These are phyloP conservation scores for Drosophila prostipennis DNA, from an alignment of 2,888 invertebrate genomes.

Conservation along the genomic window DNA sequence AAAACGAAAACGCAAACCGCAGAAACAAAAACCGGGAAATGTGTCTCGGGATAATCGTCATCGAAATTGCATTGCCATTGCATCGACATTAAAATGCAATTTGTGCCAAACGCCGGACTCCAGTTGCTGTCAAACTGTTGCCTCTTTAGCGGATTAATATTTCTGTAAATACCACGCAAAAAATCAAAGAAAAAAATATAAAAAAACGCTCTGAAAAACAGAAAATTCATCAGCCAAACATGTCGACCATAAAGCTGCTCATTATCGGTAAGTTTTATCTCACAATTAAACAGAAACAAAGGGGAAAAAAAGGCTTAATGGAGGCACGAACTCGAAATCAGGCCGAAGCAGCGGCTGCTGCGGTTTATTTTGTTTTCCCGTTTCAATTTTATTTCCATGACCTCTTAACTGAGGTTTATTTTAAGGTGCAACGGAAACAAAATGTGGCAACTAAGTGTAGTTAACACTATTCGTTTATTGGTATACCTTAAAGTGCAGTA, in stretches of 20 bases:
- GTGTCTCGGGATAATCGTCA: constrained; percentile 32
- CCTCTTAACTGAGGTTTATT: constrained; percentile 3
- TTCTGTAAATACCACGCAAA: constrained; percentile 32
- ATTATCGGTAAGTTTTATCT: constrained; percentile 82
- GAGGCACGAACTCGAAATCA: constrained; percentile 14
- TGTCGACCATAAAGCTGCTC: constrained; percentile 78
- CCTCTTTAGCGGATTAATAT: constrained; percentile 35
- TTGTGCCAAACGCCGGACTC: constrained; percentile 33
- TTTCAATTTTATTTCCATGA: constrained; percentile 12
- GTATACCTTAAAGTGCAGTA: neutral
- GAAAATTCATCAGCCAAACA: constrained; percentile 46
- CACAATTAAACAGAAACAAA: constrained; percentile 70
- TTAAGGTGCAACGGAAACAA: neutral
- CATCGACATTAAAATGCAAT: constrained; percentile 73
- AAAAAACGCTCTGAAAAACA: constrained; percentile 10
- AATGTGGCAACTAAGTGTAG: neutral
- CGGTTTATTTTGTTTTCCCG: constrained; percentile 10
- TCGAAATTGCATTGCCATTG: constrained; percentile 48
- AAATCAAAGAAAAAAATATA: neutral
- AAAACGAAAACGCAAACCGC: constrained; percentile 13
- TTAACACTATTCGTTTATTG: neutral
- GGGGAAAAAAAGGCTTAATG: constrained; percentile 21
- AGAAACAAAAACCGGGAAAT: constrained; percentile 16
- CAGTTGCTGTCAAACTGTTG: constrained; percentile 61
- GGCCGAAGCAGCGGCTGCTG: constrained; percentile 24